Conservation (phyloP, 2,888 invertebrate genomes). For the Hedya salicella region DNA sequence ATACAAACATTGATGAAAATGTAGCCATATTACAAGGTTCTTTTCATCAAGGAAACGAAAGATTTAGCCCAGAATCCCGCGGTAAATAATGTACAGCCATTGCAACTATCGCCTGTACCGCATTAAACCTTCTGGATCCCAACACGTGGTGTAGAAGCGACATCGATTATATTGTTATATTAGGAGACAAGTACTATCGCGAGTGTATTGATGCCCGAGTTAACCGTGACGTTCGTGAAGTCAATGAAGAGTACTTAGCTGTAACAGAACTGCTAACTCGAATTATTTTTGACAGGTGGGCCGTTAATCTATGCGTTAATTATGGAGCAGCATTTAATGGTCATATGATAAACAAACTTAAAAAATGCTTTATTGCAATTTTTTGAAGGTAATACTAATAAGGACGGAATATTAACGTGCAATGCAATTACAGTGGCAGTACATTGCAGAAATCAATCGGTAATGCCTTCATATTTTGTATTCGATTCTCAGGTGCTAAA, state of each 20-base stretch:
- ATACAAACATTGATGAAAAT: not conserved
- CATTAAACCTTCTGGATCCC: not conserved
- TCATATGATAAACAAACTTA: not conserved
- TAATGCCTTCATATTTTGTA: not conserved
- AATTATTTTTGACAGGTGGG: not conserved
- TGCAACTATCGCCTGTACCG: conserved; percentile 1
- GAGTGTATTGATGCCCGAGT: not conserved
- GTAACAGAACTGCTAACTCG: not conserved
- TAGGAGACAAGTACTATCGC: not conserved
- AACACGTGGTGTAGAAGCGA: conserved; percentile 11
- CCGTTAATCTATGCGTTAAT: not conserved
- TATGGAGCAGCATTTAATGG: not conserved
- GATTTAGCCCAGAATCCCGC: not conserved
- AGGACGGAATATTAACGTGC: not conserved
- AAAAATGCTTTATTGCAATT: not conserved
- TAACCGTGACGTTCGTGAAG: not conserved
- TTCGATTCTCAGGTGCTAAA: conserved; percentile 45
- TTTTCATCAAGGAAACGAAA: conserved; percentile 3
- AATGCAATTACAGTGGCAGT: not conserved
- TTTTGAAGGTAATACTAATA: not conserved
- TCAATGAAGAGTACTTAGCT: not conserved
- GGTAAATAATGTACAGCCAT: conserved; percentile 7
- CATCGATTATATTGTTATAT: not conserved
- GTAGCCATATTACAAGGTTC: conserved; percentile 11
- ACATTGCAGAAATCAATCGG: not conserved